These are phyloP conservation scores for Pheosia tremula DNA, from an alignment of 2,888 invertebrate species.

Conservation along the genomic window DNA sequence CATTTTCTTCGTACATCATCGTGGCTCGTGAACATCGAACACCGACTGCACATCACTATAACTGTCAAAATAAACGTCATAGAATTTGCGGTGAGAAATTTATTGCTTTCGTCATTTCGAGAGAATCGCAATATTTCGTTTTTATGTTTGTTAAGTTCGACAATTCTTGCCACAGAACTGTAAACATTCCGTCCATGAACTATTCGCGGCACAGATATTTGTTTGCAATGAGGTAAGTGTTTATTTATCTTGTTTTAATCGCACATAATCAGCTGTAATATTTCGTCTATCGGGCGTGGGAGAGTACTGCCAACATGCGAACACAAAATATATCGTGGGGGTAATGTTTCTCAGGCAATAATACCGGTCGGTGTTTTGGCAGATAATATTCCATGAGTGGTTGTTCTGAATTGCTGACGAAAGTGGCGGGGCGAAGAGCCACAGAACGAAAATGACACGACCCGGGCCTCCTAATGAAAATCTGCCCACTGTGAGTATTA, in stretches of 20 bases:
- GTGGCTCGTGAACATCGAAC: background rate
- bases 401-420: slow-evolving; percentile 27
- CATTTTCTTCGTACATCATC: background rate
- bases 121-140: background rate
- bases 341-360: slow-evolving; percentile 33
- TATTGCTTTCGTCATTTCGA: background rate
- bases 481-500: slow-evolving; percentile 82
- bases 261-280: slow-evolving; percentile 39
- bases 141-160: slow-evolving; percentile 26
- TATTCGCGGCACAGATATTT: slow-evolving; percentile 23
- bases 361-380: slow-evolving; percentile 49
- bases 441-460: slow-evolving; percentile 67
- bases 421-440: slow-evolving; percentile 36
- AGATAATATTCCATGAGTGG: slow-evolving; percentile 66
- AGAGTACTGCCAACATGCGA: slow-evolving; percentile 49
- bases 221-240: slow-evolving; percentile 53
- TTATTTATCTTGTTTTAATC: slow-evolving; percentile 16
- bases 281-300: slow-evolving; percentile 44
- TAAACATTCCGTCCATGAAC: slow-evolving; percentile 27
- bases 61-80: slow-evolving; percentile 19
- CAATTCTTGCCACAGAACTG: slow-evolving; percentile 19
- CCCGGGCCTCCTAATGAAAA: slow-evolving; percentile 90
- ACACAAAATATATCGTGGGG: slow-evolving; percentile 31
- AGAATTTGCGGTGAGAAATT: slow-evolving; percentile 8
- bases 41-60: slow-evolving; percentile 26